Percentiles rank a stretch among this genome's conserved stretches.
These are phyloP conservation scores for Eucidaris tribuloides DNA, from an alignment of 35 echinoderm and acorn worm genomes.

Conservation along the genomic window DNA sequence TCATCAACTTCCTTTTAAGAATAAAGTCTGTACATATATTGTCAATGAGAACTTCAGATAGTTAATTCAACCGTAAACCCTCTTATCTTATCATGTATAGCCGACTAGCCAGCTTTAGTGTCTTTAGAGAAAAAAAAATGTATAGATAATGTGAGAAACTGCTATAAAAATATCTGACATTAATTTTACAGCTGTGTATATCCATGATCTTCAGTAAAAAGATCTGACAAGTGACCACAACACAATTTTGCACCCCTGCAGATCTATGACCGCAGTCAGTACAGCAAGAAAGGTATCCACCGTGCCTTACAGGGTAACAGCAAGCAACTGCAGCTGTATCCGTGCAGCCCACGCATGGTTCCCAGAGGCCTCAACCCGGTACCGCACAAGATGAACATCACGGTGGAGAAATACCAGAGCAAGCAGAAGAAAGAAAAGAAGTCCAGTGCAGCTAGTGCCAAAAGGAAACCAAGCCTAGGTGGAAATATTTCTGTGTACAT, in stretches of 20 bases:
- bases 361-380: conserved; percentile 74
- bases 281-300: conserved; percentile 79
- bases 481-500: neutral
- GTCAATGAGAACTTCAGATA: no score
- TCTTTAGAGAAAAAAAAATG: no score
- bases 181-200: no score
- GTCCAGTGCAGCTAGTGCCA: neutral
- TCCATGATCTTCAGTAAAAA: no score
- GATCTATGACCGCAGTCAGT: conserved; percentile 89
- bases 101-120: no score
- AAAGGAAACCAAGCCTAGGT: neutral
- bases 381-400: conserved; percentile 90
- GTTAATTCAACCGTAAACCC: no score
- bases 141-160: no score
- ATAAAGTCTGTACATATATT: no score
- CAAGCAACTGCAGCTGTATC: conserved; percentile 80
- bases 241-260: conserved; percentile 3
- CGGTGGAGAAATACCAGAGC: conserved; percentile 37
- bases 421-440: conserved; percentile 35
- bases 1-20: no score
- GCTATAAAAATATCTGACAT: no score
- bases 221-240: no score
- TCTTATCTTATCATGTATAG: no score
- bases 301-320: conserved; percentile 82
- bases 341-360: conserved; percentile 83